Base-by-base conservation (phyloP, 2,888 invertebrate species). In the Hyposoter didymator region DNA sequence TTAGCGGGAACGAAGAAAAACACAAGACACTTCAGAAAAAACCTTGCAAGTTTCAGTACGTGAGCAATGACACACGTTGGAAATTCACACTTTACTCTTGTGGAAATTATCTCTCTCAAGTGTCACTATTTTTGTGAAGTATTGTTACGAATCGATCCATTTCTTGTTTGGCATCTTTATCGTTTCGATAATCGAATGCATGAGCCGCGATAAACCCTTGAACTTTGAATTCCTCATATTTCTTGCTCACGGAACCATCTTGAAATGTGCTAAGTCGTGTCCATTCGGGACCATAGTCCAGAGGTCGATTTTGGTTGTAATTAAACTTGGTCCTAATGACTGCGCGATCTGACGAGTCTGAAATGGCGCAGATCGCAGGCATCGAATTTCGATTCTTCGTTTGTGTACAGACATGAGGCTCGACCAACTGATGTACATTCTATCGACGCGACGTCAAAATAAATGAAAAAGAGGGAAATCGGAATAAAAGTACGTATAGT, bases 41-140 rank as follows among this genome's bases (percentile, higher is more conserved):
- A 79, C 74, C 74, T 55, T 19, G 76, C 52, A 39, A 69, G 62
- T 74, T 47, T 45, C 17, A 2, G 45, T 43, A 73, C 52, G 55
- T 64, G 49, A n/a, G 39, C n/a, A 43, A 82, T 82, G 84, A 81
- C 45, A 84, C 84, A 78, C 35, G 49, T 39, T 69, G 82, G 82
- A 74, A 81, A 82, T 74, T 72, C 69, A 78, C 73, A 43, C 55
- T 45, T 43, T 43, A 6, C 8, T 22, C 35, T 76, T n/a, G 22
- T 3, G n/a, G 12, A 28, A 43, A 69, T 78, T 47, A 35, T 32
- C 19, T 35, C 19, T 35, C 64, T 47, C 19, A 39, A 19, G 22
- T 14, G 32, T 28, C 64, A 70, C 17, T 67, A n/a, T 55, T 55
- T 62, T 82, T 28, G 35, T 78, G 12, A 22, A 75, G 19, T 14